These are phyloP conservation scores for Dolichallabes microphthalmus DNA, from an alignment of 2,113 vertebrate genomes.

Conservation along the genomic window DNA sequence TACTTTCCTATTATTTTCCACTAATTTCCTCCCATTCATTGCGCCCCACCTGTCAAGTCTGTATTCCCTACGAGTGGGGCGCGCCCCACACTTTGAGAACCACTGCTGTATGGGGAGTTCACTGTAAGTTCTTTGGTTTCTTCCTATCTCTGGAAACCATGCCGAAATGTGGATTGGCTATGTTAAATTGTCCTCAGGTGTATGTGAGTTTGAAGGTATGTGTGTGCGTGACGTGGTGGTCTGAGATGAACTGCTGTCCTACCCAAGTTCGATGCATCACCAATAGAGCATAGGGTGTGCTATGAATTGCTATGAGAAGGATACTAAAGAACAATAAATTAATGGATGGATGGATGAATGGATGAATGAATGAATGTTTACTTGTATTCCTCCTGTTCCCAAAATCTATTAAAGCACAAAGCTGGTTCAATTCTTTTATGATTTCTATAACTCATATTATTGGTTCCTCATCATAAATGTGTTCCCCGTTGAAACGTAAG, in stretches of 20 bases:
- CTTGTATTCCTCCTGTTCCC: neutral
- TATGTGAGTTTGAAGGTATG: neutral
- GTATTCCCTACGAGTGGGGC: no score
- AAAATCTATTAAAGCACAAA: neutral
- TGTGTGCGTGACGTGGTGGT: neutral
- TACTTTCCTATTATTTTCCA: no score
- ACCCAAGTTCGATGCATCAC: neutral
- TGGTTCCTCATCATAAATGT: neutral
- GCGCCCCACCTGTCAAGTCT: no score
- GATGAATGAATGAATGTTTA: no score
- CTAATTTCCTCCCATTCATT: no score
- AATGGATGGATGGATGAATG: neutral
- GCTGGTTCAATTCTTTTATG: neutral
- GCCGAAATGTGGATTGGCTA: neutral
- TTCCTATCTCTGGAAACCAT: neutral
- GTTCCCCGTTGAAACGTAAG: neutral
- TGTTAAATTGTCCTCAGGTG: neutral
- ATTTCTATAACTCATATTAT: neutral
- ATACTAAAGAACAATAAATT: neutral
- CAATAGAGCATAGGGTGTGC: neutral
- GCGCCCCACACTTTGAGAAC: no score
- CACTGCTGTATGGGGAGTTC: no score
- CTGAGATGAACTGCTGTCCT: neutral
- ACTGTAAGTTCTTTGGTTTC: neutral
- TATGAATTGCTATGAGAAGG: neutral